Percentiles rank a stretch among this genome's conserved stretches.
phyloP scores from a whole-genome alignment of 2,888 invertebrate genomes.

The Caenorhabditis zanzibari region DNA sequence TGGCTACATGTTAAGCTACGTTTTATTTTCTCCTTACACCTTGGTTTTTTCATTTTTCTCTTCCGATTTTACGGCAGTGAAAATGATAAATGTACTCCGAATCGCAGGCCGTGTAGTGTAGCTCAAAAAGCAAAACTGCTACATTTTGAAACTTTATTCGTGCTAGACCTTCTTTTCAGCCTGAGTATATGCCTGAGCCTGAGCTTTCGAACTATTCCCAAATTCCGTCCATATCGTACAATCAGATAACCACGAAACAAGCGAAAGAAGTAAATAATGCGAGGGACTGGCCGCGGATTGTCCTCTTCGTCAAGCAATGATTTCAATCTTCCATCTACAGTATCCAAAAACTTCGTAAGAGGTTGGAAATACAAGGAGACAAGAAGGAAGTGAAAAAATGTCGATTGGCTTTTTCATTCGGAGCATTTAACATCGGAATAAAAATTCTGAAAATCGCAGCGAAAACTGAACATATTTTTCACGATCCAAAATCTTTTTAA shows the following conservation, averaged over 20 bases:
- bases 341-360: background rate
- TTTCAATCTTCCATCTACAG: constrained; percentile 6
- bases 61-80: background rate
- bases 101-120: constrained; percentile 3
- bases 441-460: too few relatives aligned
- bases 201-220: background rate
- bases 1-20: constrained; percentile 33
- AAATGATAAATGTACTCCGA: constrained; percentile 10
- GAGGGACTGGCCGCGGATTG: background rate
- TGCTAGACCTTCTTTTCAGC: too few relatives aligned
- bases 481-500: too few relatives aligned
- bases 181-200: background rate
- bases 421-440: too few relatives aligned
- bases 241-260: constrained; percentile 2
- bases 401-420: too few relatives aligned
- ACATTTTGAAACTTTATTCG: background rate
- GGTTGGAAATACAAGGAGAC: background rate
- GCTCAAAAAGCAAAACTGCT: background rate
- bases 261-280: background rate
- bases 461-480: too few relatives aligned
- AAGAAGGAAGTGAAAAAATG: too few relatives aligned
- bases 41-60: background rate
- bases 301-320: constrained; percentile 6
- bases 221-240: background rate
- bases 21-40: background rate